phyloP scores from a whole-genome alignment of 2,888 invertebrate genomes.

The Panopea generosa region DNA sequence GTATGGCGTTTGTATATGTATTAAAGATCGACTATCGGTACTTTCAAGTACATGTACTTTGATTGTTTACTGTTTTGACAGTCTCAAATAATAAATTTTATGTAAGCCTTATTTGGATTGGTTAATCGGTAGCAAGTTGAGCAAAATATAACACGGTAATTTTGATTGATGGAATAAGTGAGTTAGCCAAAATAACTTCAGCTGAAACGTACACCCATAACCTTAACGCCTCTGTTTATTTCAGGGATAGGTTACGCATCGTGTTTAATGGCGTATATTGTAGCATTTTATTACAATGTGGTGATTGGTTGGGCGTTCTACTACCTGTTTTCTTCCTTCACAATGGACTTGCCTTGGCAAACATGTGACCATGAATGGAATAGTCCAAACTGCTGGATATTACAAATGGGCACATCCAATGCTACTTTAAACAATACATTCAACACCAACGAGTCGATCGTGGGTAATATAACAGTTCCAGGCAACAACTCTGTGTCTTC shows the following conservation, averaged over 20 bases:
- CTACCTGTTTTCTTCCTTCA: constrained; percentile 91
- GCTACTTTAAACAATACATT: constrained; percentile 54
- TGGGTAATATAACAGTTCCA: constrained; percentile 26
- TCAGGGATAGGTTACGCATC: constrained; percentile 88
- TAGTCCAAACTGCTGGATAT: constrained; percentile 88
- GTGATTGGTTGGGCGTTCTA: constrained; percentile 94
- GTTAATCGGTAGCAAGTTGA: too few relatives aligned
- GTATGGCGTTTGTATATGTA: too few relatives aligned
- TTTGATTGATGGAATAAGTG: too few relatives aligned
- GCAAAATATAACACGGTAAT: too few relatives aligned
- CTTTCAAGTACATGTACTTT: too few relatives aligned
- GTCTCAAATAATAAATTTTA: too few relatives aligned
- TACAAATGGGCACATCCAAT: constrained; percentile 63
- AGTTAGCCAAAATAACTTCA: too few relatives aligned
- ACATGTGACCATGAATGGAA: constrained; percentile 94
- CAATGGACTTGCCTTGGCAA: constrained; percentile 90
- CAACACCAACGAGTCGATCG: background rate
- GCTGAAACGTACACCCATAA: too few relatives aligned
- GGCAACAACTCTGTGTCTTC: constrained; percentile 87
- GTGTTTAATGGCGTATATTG: constrained; percentile 84
- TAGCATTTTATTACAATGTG: constrained; percentile 88
- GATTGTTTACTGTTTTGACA: too few relatives aligned
- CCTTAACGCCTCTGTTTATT: too few relatives aligned
- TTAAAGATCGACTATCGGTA: too few relatives aligned
- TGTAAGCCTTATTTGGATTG: too few relatives aligned